Percentiles rank a stretch among this genome's conserved stretches.
Evolutionary conservation across 2,888 invertebrate genomes (phyloP).

Genomic region (Amiota minor): DNA sequence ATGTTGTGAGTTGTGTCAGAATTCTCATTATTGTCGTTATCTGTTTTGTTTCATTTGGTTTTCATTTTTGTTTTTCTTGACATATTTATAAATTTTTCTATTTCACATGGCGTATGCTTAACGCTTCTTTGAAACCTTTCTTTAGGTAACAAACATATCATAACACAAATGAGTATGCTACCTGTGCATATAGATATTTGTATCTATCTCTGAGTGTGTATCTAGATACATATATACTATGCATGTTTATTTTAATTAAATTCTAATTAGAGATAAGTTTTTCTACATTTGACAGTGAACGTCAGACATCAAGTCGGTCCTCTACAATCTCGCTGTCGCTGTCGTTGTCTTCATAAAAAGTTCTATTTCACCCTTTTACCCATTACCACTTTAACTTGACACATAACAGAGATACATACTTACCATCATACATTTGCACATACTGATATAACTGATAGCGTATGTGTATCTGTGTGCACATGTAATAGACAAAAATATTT

Average conservation of each 20-base stretch:
- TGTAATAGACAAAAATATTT: constrained; percentile 55
- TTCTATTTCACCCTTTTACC: neutral
- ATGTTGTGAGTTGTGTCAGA: neutral
- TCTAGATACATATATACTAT: neutral
- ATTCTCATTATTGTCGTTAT: too few species aligned
- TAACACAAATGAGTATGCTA: neutral
- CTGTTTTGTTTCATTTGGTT: too few species aligned
- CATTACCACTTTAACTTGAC: constrained; percentile 55
- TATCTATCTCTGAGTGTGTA: neutral
- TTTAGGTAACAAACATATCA: neutral
- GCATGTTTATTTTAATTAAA: constrained; percentile 69
- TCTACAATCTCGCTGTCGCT: neutral
- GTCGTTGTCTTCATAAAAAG: neutral
- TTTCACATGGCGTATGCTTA: too few species aligned
- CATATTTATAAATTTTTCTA: too few species aligned
- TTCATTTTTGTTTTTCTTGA: too few species aligned
- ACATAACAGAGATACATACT: constrained; percentile 54
- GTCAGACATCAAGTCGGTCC: neutral
- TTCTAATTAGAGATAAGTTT: constrained; percentile 69
- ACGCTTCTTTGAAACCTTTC: too few species aligned
- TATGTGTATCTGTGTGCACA: constrained; percentile 37
- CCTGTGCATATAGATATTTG: neutral
- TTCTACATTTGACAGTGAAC: constrained; percentile 27
- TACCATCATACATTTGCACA: constrained; percentile 12
- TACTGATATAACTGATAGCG: constrained; percentile 4